Conservation (phyloP, 2,888 invertebrate genomes). For the Lampropteryx suffumata region DNA sequence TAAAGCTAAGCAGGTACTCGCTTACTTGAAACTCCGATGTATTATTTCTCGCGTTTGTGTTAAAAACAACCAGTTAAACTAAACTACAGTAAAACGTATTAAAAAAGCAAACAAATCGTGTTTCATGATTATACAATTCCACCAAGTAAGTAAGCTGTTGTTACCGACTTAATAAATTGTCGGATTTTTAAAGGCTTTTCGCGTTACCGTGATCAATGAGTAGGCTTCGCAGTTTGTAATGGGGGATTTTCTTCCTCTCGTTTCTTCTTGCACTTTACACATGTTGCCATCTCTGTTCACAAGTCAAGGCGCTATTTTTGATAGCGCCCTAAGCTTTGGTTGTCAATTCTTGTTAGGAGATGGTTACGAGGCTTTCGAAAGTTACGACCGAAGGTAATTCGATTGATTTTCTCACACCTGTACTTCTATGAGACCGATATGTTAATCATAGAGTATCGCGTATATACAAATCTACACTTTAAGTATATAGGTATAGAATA, state of each 20-base stretch:
- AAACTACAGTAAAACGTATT: not conserved
- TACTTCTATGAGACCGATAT: not conserved
- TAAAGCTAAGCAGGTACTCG: too few species aligned
- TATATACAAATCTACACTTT: too few species aligned
- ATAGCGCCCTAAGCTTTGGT: conserved; percentile 52
- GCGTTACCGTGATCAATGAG: conserved; percentile 77
- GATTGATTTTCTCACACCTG: conserved; percentile 45
- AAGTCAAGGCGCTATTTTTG: conserved; percentile 53
- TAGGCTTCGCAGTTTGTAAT: conserved; percentile 73
- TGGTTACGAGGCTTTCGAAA: conserved; percentile 55
- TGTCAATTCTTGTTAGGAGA: conserved; percentile 71
- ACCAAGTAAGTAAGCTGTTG: conserved; percentile 58
- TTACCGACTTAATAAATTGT: conserved; percentile 72
- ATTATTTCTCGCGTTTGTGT: too few species aligned
- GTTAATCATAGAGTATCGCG: too few species aligned
- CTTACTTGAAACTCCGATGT: too few species aligned
- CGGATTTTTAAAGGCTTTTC: conserved; percentile 77
- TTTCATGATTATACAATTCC: conserved; percentile 36
- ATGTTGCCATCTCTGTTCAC: conserved; percentile 46
- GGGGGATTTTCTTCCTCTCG: conserved; percentile 58
- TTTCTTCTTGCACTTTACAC: conserved; percentile 36
- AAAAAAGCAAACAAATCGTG: conserved; percentile 8
- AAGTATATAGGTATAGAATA: too few species aligned
- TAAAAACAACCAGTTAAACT: too few species aligned
- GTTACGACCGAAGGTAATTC: conserved; percentile 48